A percentile compares a stretch with the other conserved stretches of the same genome.
phyloP scores from a whole-genome alignment of 2,113 vertebrate species.

The Myiopsitta monachus region DNA sequence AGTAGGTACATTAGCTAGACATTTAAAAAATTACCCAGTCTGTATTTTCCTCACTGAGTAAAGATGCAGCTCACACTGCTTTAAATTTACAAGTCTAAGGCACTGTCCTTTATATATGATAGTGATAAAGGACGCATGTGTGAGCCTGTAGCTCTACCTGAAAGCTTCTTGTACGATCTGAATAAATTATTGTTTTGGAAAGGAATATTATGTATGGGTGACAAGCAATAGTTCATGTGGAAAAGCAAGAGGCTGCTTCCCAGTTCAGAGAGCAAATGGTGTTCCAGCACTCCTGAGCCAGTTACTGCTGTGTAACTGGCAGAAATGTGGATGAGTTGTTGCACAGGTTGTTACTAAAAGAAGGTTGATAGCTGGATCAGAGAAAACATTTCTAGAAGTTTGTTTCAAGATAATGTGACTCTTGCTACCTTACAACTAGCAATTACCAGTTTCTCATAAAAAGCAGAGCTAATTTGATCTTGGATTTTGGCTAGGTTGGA shows the following conservation, averaged over 20 bases:
- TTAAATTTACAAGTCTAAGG: not conserved
- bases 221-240: fast-evolving
- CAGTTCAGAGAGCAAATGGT: not conserved
- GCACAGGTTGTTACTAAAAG: not conserved
- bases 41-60: not conserved
- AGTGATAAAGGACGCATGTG: not conserved
- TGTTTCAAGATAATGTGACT: not conserved
- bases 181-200: not conserved
- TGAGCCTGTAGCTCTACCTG: not conserved
- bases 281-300: not conserved
- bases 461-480: not conserved
- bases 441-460: not conserved
- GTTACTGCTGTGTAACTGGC: not conserved
- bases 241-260: not conserved
- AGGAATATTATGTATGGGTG: not conserved
- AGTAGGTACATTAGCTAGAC: not conserved
- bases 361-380: not conserved
- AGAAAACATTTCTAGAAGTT: not conserved
- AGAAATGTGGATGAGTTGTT: not conserved
- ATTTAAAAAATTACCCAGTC: not conserved
- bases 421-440: not conserved
- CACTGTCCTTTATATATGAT: not conserved
- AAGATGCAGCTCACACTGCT: not conserved
- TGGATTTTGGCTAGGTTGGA: not conserved
- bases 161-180: fast-evolving